Evolutionary conservation across 2,888 invertebrate species (phyloP), one percentile per base, ranked within the genome.

Genomic region (Diaprepes abbreviatus): DNA sequence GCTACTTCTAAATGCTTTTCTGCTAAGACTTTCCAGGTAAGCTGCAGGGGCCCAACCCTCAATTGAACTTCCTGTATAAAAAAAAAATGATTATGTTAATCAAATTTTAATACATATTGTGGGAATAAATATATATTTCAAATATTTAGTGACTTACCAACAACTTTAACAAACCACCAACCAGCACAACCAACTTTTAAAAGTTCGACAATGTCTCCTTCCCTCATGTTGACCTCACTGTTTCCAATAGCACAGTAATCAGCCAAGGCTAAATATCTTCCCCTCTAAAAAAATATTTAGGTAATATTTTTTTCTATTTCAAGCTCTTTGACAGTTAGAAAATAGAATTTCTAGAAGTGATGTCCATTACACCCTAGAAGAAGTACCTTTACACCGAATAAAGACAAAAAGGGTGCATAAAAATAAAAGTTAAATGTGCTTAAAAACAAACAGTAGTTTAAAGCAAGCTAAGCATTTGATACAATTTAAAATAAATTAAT

Each of bases 11-110:
- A 92, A 92, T 10, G 90, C 89, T 86, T 92, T 93, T 81, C 92
- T 89, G 85, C 91, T 91, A 77, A 88, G 82, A 74, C 88, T 88
- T 86, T 95, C 95, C 85, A 97, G 88, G 86, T 96, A 97, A 31
- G 95, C 95, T 58, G 95, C 95, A 65, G 97, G 97, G 69, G 95
- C 96, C 97, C 97, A 97, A 76, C 96, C 96, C 85, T 95, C 95
- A 80, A 90, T 88, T 76, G 89, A 88, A 71, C 87, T 86, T 76
- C 90, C 92, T 85, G 84, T 85, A 87, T 82, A 54, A 72, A 74
- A 73, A 19, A 63, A 35, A 28, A 24, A 24, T 24, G 3, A 24
- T 24, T 24, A 24, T 5, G n/a, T n/a, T n/a, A 24, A 24, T 24
- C 24, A 24, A n/a, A 24, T 24, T 24, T 24, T 24, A 24, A 24